A percentile compares a stretch with the other conserved stretches of the same genome.
Conservation (phyloP, 2,888 invertebrate genomes). For the Trisateles emortualis region DNA sequence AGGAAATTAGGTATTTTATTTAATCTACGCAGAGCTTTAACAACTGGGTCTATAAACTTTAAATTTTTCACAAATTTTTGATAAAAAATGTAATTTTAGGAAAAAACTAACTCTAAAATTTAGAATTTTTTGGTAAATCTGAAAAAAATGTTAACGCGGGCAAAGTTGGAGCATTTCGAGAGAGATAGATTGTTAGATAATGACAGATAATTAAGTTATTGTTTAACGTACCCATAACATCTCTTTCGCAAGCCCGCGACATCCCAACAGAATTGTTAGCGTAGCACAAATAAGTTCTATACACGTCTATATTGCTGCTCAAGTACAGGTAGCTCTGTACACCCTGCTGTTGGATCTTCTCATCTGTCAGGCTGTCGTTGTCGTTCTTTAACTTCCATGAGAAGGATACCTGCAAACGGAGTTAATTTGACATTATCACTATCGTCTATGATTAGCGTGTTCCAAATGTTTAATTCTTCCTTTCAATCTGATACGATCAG, state of each 20-base stretch:
- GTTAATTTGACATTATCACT: not conserved
- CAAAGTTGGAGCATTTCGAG: no score
- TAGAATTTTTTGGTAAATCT: no score
- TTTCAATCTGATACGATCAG: no score
- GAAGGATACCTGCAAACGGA: constrained; percentile 88
- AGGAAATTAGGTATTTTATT: no score
- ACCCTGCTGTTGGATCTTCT: constrained; percentile 81
- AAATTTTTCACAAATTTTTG: no score
- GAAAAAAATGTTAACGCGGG: no score
- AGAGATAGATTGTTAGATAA: no score
- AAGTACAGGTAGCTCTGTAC: constrained; percentile 84
- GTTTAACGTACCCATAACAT: constrained; percentile 88
- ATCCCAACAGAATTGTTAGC: constrained; percentile 94
- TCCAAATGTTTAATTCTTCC: not conserved
- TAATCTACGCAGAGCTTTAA: no score
- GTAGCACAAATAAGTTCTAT: constrained; percentile 93
- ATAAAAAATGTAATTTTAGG: no score
- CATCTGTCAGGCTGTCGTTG: constrained; percentile 91
- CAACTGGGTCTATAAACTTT: no score
- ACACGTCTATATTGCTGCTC: constrained; percentile 74
- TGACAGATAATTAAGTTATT: no score
- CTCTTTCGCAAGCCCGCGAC: constrained; percentile 88
- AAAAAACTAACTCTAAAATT: no score
- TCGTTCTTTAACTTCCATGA: constrained; percentile 94
- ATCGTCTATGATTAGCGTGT: not conserved